phyloP scores from a whole-genome alignment of 1,140 invertebrate genomes.

The Araneus ventricosus region DNA sequence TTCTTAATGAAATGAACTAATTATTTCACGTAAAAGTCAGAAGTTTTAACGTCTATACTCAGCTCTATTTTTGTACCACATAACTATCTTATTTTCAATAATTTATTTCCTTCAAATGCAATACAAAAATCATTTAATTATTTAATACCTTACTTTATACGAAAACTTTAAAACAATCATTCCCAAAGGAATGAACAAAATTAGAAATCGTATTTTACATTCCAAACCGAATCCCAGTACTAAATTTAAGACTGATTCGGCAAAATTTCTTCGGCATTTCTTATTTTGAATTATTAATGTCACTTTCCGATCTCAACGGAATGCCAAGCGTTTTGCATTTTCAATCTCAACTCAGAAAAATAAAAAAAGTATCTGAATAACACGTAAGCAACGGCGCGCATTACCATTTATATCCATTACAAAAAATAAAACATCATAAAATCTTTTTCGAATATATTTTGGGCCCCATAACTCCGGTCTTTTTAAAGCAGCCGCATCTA shows the following conservation, averaged over 20 bases:
- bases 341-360: not conserved
- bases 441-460: not conserved
- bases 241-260: not conserved
- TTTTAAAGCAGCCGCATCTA: not conserved
- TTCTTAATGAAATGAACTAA: too few species aligned
- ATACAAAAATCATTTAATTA: too few species aligned
- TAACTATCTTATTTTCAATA: too few species aligned
- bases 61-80: too few species aligned
- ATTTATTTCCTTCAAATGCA: too few species aligned
- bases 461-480: not conserved
- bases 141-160: too few species aligned
- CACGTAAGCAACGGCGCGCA: not conserved
- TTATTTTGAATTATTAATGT: conserved; percentile 10
- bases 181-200: too few species aligned
- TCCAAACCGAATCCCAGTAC: not conserved
- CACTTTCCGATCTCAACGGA: not conserved
- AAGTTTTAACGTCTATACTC: too few species aligned
- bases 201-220: too few species aligned
- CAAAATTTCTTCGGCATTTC: not conserved
- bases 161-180: too few species aligned
- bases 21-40: too few species aligned
- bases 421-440: not conserved
- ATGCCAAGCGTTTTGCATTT: not conserved
- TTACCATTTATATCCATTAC: conserved; percentile 22
- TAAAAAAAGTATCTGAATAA: not conserved